Conservation (phyloP, 1,140 invertebrate genomes). For the Tyrophagus putrescentiae region DNA sequence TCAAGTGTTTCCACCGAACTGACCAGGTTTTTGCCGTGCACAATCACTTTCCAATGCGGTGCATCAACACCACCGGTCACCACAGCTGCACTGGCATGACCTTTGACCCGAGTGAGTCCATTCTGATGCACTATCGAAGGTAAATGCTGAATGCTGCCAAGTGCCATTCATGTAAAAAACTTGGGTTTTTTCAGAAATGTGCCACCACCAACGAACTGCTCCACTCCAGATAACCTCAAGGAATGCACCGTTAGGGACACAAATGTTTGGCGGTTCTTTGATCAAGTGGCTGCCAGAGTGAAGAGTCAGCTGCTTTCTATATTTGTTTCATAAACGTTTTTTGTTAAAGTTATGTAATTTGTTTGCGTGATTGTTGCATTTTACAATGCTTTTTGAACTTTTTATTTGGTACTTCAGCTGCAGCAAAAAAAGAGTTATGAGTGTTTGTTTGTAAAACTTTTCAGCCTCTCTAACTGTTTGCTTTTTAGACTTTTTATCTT, state of each 20-base stretch:
- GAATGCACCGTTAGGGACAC: neutral
- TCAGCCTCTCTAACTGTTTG: too few species aligned
- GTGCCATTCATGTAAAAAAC: too few species aligned
- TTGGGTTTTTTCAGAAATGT: too few species aligned
- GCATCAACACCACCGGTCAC: conserved; percentile 45
- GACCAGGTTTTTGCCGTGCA: conserved; percentile 70
- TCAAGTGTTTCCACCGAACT: conserved; percentile 84
- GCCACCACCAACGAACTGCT: neutral
- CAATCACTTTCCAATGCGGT: conserved; percentile 79
- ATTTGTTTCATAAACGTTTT: too few species aligned
- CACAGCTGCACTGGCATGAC: neutral
- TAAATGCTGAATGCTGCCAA: too few species aligned
- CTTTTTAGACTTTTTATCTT: too few species aligned
- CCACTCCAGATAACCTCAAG: neutral
- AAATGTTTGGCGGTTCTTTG: neutral
- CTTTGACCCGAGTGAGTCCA: neutral
- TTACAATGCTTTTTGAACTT: too few species aligned
- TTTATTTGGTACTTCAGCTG: too few species aligned
- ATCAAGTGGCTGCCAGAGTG: neutral
- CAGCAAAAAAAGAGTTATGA: too few species aligned
- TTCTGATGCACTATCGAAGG: conserved; percentile 16
- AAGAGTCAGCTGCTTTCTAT: neutral
- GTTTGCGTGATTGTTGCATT: too few species aligned
- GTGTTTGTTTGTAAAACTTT: too few species aligned
- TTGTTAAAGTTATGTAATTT: too few species aligned